A percentile compares a stretch with the other conserved stretches of the same genome.
Conservation (phyloP, 2,113 vertebrate species). For the Pygoscelis antarcticus region DNA sequence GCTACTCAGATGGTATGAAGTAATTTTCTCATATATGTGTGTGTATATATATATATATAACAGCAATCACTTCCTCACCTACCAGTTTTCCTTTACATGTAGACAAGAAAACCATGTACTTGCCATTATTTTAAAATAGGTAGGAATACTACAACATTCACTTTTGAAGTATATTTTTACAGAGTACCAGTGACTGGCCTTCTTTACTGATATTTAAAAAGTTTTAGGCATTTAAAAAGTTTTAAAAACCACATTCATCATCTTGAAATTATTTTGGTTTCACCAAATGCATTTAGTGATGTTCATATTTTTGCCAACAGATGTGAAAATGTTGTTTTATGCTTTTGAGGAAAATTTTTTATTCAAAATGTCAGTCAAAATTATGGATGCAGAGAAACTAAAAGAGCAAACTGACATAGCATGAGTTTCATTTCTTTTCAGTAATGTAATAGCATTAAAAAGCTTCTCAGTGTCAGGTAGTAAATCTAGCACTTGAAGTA, state of each 20-base stretch:
- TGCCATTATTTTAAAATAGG: not conserved
- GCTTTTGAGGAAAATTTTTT: not conserved
- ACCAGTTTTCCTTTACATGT: not conserved
- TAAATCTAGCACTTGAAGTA: conserved; percentile 8
- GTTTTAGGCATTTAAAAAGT: not conserved
- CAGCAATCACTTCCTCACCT: not conserved
- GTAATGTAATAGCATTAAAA: not conserved
- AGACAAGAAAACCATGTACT: not conserved
- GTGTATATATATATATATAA: not conserved
- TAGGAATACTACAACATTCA: not conserved
- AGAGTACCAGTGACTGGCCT: not conserved
- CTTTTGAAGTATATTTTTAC: not conserved
- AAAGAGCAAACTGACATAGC: not conserved
- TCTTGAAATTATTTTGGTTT: not conserved
- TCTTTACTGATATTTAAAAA: not conserved
- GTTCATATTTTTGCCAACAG: not conserved
- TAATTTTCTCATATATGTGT: not conserved
- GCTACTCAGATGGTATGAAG: not conserved
- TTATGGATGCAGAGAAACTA: not conserved
- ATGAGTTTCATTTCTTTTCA: not conserved
- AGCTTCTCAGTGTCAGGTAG: not conserved
- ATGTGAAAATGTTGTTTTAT: not conserved
- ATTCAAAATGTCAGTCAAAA: not conserved
- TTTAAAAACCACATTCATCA: not conserved
- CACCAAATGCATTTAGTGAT: not conserved